Base-by-base conservation (phyloP, 2,888 invertebrate species). In the Agonopterix alstromeriana region DNA sequence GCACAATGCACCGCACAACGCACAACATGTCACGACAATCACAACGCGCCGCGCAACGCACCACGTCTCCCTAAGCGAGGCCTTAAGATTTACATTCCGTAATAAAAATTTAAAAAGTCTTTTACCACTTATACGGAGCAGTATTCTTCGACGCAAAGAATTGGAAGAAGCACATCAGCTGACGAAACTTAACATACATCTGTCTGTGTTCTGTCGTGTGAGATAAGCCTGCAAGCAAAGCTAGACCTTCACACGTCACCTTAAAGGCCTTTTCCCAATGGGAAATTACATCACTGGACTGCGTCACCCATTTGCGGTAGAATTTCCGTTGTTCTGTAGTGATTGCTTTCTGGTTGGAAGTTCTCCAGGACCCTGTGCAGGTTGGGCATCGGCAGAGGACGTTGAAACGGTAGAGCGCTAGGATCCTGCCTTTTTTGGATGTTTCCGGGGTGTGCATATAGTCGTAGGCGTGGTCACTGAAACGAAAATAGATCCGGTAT, bases 401-500 rank as follows among this genome's bases (percentile, higher is more conserved):
- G 5, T 14, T 12, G 36, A 45, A 48, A 5, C 48, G 12, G 42
- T 45, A 45, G 42, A 48, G 35, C 0, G 27, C 27, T 27, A 27
- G 27, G 27, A 27, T 27, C 27, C 10, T 48, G 38, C 14, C 47
- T 2, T 43, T 17, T 8, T 8, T 36, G 1, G 9, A 7, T 9
- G 10, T 10, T 10, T 8, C 12, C 3, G 44, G 40, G 10, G 10
- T 10, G 44, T 40, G 38, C 12, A 48, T 12, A 41, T 10, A n/a
- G 8, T 48, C 45, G 11, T 44, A 48, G 5, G 45, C 45, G 10
- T 48, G 48, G 35, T 48, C 42, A 3, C 48, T 48, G 41, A n/a
- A 48, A 27, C 27, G 27, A 27, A 3, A 42, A 36, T 11, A n/a
- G 8, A 41, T 10, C 35, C 27, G 27, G 27, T 27, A 27, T 5